Percentiles rank a stretch among this genome's conserved stretches.
Conservation (phyloP, 1,140 invertebrate species). For the Zaprionus ghesquierei region DNA sequence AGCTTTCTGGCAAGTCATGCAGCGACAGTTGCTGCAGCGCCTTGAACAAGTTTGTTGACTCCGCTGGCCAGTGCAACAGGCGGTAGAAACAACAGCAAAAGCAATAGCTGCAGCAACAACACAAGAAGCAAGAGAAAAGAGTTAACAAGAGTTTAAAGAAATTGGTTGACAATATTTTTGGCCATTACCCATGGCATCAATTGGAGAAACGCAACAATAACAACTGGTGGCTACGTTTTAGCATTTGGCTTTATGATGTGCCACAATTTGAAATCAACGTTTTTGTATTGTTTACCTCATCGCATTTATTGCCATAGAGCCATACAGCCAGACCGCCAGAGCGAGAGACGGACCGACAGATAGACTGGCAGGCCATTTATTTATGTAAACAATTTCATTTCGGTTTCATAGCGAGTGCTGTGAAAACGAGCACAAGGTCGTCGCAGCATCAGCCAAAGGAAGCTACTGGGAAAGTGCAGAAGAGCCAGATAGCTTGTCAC, state of each 20-base stretch:
- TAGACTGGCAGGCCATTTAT: constrained; percentile 29
- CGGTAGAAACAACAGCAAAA: background rate
- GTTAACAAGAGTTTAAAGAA: constrained; percentile 53
- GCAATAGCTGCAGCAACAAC: constrained; percentile 9
- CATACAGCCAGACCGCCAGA: constrained; percentile 30
- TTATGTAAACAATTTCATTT: constrained; percentile 67
- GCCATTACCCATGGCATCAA: constrained; percentile 67
- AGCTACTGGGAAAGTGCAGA: constrained; percentile 46
- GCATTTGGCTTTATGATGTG: constrained; percentile 60
- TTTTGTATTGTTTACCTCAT: constrained; percentile 63
- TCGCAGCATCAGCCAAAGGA: constrained; percentile 1
- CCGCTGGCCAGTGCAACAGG: constrained; percentile 49
- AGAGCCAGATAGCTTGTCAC: background rate
- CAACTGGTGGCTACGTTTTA: constrained; percentile 34
- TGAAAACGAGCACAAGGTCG: constrained; percentile 75
- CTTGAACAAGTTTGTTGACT: constrained; percentile 77
- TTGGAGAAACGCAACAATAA: constrained; percentile 38
- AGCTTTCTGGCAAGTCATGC: constrained; percentile 59
- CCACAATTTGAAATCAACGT: constrained; percentile 59
- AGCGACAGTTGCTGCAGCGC: constrained; percentile 33
- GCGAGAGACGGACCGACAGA: constrained; percentile 2
- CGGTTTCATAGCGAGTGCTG: constrained; percentile 50
- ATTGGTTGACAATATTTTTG: constrained; percentile 70
- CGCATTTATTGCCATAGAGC: constrained; percentile 47
- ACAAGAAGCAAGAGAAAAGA: constrained; percentile 7